phyloP scores from a whole-genome alignment of 2,888 invertebrate genomes.

The Leptopilina myrica region DNA sequence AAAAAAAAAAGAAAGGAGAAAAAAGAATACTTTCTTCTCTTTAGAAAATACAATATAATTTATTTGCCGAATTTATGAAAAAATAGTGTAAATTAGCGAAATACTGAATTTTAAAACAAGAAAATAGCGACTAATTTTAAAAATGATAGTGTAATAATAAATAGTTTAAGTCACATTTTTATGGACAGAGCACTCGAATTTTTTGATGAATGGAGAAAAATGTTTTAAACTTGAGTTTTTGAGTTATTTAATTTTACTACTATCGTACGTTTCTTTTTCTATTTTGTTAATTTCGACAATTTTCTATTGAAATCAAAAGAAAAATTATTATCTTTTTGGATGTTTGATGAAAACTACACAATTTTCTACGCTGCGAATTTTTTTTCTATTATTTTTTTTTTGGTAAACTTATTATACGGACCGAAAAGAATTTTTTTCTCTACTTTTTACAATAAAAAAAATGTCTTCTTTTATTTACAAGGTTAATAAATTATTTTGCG shows the following conservation, averaged over 20 bases:
- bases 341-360: slow-evolving; percentile 2
- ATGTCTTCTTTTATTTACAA: slow-evolving; percentile 29
- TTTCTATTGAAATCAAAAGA: slow-evolving; percentile 13
- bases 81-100: background rate
- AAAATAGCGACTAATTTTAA: background rate
- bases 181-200: slow-evolving; percentile 30
- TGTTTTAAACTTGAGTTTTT: background rate
- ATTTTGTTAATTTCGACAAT: background rate
- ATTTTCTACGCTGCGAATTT: background rate
- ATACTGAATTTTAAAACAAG: background rate
- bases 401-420: background rate
- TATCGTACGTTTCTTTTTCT: background rate
- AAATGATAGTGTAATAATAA: background rate
- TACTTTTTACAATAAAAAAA: too few relatives aligned
- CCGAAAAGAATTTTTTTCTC: background rate
- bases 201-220: background rate
- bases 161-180: slow-evolving; percentile 38
- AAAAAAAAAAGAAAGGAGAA: slow-evolving; percentile 7
- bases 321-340: slow-evolving; percentile 20
- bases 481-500: slow-evolving; percentile 35
- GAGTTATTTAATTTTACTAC: background rate
- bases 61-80: background rate
- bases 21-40: background rate
- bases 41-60: background rate
- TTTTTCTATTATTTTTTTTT: background rate